phyloP scores from a whole-genome alignment of 1,140 invertebrate genomes.

The Mycetomoellerius zeteki region DNA sequence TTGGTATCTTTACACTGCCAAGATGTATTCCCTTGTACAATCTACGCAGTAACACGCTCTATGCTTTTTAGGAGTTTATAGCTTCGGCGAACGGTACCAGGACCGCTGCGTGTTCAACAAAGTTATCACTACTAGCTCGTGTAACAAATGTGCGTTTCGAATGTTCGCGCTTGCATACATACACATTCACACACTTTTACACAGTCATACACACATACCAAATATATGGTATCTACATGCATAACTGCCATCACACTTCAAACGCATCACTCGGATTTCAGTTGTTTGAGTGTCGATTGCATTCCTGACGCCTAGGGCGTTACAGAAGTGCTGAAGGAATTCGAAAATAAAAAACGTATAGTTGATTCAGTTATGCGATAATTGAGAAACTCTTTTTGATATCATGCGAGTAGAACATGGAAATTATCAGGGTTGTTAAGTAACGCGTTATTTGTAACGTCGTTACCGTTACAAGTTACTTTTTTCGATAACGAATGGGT shows the following conservation, averaged over 20 bases:
- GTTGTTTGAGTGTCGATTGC: conserved; percentile 49
- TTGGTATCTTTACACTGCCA: conserved; percentile 35
- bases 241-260: background rate
- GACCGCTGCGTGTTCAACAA: conserved; percentile 23
- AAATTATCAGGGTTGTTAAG: too few species aligned
- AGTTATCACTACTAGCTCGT: conserved; percentile 54
- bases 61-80: conserved; percentile 28
- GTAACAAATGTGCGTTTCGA: conserved; percentile 49
- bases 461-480: too few species aligned
- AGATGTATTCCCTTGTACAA: background rate
- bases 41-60: background rate
- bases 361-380: background rate
- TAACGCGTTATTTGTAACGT: too few species aligned
- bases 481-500: too few species aligned
- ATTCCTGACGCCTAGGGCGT: conserved; percentile 33
- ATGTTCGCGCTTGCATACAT: conserved; percentile 10
- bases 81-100: background rate
- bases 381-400: background rate
- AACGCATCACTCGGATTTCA: conserved; percentile 47
- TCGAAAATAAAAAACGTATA: conserved; percentile 8
- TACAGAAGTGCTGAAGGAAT: conserved; percentile 27
- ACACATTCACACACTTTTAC: background rate
- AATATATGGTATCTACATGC: too few species aligned
- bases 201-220: too few species aligned
- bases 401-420: background rate